Conservation (phyloP, 2,888 invertebrate genomes). For the Allygus modestus region DNA sequence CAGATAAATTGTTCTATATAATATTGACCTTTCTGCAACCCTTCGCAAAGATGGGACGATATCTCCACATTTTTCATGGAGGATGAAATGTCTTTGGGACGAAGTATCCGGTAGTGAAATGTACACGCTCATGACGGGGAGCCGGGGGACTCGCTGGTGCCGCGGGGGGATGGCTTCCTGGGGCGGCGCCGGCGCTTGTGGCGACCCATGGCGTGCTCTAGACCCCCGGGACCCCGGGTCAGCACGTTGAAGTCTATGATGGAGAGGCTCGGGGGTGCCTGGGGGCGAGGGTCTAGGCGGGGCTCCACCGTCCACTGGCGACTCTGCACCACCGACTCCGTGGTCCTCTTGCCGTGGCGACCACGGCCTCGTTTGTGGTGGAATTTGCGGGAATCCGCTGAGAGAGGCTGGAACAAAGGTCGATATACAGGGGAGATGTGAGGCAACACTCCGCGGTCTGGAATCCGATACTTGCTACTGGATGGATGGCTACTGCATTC, state of each 20-base stretch:
- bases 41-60: too few relatives aligned
- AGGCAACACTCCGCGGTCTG: too few relatives aligned
- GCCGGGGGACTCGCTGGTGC: not conserved
- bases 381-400: slow-evolving; percentile 38
- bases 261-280: slow-evolving; percentile 81
- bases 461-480: too few relatives aligned
- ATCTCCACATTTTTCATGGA: too few relatives aligned
- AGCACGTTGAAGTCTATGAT: slow-evolving; percentile 86
- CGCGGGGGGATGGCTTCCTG: slow-evolving; percentile 16
- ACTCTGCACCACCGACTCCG: slow-evolving; percentile 53
- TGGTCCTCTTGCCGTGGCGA: slow-evolving; percentile 37
- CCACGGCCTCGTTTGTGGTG: slow-evolving; percentile 55
- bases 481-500: too few relatives aligned
- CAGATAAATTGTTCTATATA: too few relatives aligned
- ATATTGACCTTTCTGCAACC: too few relatives aligned
- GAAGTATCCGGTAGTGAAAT: too few relatives aligned
- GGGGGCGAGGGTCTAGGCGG: not conserved
- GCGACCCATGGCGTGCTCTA: slow-evolving; percentile 73
- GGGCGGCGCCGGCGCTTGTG: slow-evolving; percentile 31
- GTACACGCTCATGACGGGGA: too few relatives aligned
- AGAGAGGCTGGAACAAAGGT: slow-evolving; percentile 43
- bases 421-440: slow-evolving; percentile 2
- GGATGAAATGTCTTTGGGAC: too few relatives aligned
- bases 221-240: slow-evolving; percentile 80
- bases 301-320: slow-evolving; percentile 35